phyloP scores from a whole-genome alignment of 1,140 invertebrate species.

The Helicoverpa zea region DNA sequence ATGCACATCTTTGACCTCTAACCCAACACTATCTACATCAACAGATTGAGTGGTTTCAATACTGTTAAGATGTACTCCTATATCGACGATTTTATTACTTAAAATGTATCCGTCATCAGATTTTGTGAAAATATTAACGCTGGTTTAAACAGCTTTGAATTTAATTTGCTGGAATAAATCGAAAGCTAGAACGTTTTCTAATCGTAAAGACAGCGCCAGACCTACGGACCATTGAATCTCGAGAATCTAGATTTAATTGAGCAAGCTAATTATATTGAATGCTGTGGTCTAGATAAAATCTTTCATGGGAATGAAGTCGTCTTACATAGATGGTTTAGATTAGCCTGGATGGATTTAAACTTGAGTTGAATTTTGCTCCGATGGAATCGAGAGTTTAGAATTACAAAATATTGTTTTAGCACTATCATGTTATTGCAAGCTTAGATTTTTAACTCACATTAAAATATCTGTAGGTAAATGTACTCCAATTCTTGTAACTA shows the following conservation, averaged over 20 bases:
- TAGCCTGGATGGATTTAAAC: slow-evolving; percentile 23
- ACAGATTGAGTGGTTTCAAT: slow-evolving; percentile 5
- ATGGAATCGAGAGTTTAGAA: slow-evolving; percentile 16
- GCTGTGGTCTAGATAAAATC: slow-evolving; percentile 48
- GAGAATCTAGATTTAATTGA: slow-evolving; percentile 66
- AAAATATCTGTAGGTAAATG: background rate
- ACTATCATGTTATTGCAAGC: background rate
- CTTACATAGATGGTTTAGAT: slow-evolving; percentile 40
- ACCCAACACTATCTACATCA: slow-evolving; percentile 12
- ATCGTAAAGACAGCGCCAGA: slow-evolving; percentile 33
- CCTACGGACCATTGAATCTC: slow-evolving; percentile 51
- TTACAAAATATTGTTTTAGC: background rate
- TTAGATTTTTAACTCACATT: too few species aligned
- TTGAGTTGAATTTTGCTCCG: slow-evolving; percentile 15
- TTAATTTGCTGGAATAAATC: slow-evolving; percentile 6
- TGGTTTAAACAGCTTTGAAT: background rate
- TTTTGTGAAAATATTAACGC: background rate
- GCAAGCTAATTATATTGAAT: slow-evolving; percentile 67
- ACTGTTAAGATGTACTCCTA: background rate
- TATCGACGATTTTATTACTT: background rate
- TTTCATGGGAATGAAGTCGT: slow-evolving; percentile 57
- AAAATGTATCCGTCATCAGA: background rate
- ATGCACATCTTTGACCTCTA: slow-evolving; percentile 17
- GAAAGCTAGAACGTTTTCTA: slow-evolving; percentile 34
- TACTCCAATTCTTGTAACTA: background rate